phyloP scores from a whole-genome alignment of 2,888 invertebrate genomes.

The Autographa pulchrina region DNA sequence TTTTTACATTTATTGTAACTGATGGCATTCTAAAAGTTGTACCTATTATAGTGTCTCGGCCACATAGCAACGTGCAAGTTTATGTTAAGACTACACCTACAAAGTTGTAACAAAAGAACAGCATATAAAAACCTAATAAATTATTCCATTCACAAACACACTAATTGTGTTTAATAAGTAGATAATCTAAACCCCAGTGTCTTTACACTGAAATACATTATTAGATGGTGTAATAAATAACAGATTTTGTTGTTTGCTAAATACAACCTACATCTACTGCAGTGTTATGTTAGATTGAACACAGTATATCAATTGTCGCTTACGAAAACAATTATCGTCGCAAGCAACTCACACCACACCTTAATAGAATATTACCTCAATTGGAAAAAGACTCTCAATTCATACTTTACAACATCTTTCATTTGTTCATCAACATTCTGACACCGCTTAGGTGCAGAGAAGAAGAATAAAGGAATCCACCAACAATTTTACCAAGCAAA shows the following conservation, averaged over 20 bases:
- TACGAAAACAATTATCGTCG: not conserved
- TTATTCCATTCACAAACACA: slow-evolving; percentile 3
- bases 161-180: not conserved
- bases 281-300: slow-evolving; percentile 11
- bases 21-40: not conserved
- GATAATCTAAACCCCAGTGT: not conserved
- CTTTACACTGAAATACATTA: not conserved
- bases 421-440: slow-evolving; percentile 30
- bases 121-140: slow-evolving; percentile 6
- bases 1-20: not conserved
- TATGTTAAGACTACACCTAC: slow-evolving; percentile 11
- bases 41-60: slow-evolving; percentile 6
- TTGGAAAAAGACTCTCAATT: slow-evolving; percentile 12
- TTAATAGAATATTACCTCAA: not conserved
- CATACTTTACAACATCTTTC: slow-evolving; percentile 38
- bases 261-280: slow-evolving; percentile 20
- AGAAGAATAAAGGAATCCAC: slow-evolving; percentile 13
- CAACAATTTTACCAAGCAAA: slow-evolving; percentile 33
- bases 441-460: slow-evolving; percentile 22
- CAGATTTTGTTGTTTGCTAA: slow-evolving; percentile 13
- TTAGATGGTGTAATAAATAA: slow-evolving; percentile 11
- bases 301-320: slow-evolving; percentile 1
- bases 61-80: slow-evolving; percentile 12
- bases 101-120: slow-evolving; percentile 5
- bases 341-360: not conserved